Conservation (phyloP, 2,888 invertebrate species). For the Sympetrum striolatum region DNA sequence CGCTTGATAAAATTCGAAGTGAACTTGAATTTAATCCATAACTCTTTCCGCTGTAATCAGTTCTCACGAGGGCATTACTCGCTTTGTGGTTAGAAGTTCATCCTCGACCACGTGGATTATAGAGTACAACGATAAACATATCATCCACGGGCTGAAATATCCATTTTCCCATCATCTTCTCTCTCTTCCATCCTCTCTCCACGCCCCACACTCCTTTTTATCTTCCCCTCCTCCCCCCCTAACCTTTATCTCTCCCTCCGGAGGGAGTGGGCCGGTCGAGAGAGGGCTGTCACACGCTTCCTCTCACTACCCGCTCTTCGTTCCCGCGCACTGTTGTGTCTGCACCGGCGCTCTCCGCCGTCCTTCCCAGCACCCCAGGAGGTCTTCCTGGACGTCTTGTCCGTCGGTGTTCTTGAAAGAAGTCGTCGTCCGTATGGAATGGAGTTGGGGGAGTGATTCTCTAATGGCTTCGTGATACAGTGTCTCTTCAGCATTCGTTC, state of each 20-base stretch:
- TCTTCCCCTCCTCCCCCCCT: conserved; percentile 17
- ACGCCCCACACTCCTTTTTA: not conserved
- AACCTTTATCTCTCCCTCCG: conserved; percentile 29
- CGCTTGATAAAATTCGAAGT: too few species aligned
- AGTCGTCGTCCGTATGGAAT: not conserved
- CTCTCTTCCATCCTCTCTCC: not conserved
- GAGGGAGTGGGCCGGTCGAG: conserved; percentile 12
- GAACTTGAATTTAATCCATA: too few species aligned
- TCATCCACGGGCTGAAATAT: not conserved
- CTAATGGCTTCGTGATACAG: not conserved
- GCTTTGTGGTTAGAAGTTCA: not conserved
- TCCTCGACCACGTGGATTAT: not conserved
- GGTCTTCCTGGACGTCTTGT: not conserved
- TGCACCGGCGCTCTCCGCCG: not conserved
- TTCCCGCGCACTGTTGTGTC: not conserved
- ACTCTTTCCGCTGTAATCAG: too few species aligned
- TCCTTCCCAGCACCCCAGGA: not conserved
- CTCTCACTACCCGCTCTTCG: not conserved
- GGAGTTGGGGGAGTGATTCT: not conserved
- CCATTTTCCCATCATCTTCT: not conserved
- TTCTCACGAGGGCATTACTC: too few species aligned
- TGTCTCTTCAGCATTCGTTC: not conserved
- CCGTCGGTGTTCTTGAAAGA: not conserved
- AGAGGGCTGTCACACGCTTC: not conserved
- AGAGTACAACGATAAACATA: not conserved